Percentiles rank a stretch among this genome's conserved stretches.
These are phyloP conservation scores for Hippopotamyrus pictus DNA, from an alignment of 2,797 vertebrate species.

Conservation along the genomic window DNA sequence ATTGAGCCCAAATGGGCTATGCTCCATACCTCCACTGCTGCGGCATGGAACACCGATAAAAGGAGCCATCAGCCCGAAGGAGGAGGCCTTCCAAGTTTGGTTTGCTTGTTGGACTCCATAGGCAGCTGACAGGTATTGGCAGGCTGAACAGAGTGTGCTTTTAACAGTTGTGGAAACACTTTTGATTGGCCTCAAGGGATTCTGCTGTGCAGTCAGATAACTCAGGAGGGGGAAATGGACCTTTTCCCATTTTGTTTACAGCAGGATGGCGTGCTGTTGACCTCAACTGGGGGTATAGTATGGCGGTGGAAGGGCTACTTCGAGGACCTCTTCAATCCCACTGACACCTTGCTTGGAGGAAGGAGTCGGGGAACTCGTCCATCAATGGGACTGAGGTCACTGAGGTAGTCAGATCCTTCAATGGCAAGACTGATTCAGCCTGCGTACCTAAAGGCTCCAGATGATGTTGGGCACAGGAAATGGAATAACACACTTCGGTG, in stretches of 20 bases:
- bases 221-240: background rate
- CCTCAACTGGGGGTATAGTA: background rate
- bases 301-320: background rate
- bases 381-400: background rate
- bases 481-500: background rate
- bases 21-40: background rate
- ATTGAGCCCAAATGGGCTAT: background rate
- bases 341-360: background rate
- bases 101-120: background rate
- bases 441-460: background rate
- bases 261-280: background rate
- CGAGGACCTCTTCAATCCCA: background rate
- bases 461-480: background rate
- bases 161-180: background rate
- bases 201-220: background rate
- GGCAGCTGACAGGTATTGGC: background rate
- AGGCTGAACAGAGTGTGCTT: background rate
- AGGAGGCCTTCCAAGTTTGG: background rate
- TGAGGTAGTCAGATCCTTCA: background rate
- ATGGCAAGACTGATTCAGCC: background rate
- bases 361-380: background rate
- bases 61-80: background rate
- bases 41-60: background rate
- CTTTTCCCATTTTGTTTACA: background rate
- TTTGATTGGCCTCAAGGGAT: background rate